phyloP scores from a whole-genome alignment of 2,113 vertebrate species.

The Motacilla alba region DNA sequence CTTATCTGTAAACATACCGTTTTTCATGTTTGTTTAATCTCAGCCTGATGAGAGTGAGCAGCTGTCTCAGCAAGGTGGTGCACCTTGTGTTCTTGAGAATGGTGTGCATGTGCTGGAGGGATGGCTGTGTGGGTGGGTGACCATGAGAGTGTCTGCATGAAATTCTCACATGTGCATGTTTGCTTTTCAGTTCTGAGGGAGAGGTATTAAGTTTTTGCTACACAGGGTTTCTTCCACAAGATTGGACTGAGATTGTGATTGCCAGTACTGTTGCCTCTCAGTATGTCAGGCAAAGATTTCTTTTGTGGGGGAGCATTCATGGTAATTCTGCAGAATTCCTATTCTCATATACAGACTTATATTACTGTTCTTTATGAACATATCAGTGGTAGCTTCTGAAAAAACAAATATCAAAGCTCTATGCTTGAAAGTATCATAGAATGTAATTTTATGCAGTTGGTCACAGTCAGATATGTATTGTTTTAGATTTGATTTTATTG shows the following conservation, averaged over 20 bases:
- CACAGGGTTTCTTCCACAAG: not conserved
- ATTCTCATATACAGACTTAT: not conserved
- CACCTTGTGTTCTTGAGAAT: not conserved
- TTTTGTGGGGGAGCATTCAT: not conserved
- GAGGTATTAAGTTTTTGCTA: not conserved
- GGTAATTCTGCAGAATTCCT: not conserved
- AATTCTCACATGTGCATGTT: not conserved
- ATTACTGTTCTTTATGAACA: not conserved
- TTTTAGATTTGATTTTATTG: not conserved
- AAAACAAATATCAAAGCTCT: not conserved
- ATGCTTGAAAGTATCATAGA: not conserved
- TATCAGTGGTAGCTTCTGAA: not conserved
- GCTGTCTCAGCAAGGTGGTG: not conserved
- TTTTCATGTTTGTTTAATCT: not conserved
- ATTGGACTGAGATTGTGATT: not conserved
- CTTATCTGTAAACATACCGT: not conserved
- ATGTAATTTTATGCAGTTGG: not conserved
- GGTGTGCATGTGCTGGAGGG: not conserved
- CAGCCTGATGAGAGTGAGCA: not conserved
- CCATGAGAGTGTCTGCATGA: not conserved
- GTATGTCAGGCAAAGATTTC: not conserved
- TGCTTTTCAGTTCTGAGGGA: not conserved
- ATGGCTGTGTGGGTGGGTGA: not conserved
- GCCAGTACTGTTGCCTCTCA: not conserved
- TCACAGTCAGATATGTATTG: not conserved